phyloP scores from a whole-genome alignment of 2,797 vertebrate genomes.

The Ficedula albicollis region DNA sequence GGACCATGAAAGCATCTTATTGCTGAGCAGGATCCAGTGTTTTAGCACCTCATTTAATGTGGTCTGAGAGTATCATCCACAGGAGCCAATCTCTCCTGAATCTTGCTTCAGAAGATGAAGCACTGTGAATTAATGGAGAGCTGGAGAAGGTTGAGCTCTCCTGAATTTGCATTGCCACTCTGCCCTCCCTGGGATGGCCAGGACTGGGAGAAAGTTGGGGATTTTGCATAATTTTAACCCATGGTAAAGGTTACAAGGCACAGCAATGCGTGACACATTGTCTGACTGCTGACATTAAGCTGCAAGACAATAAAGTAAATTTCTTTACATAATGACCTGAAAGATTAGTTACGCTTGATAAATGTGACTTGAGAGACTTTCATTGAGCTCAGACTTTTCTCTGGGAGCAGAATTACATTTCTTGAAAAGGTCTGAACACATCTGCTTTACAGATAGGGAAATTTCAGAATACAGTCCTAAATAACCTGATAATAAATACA shows the following conservation, averaged over 20 bases:
- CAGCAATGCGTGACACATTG: background rate
- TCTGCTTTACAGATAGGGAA: background rate
- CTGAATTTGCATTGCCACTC: background rate
- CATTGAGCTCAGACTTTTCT: background rate
- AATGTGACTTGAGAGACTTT: background rate
- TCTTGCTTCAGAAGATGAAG: background rate
- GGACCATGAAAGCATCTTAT: background rate
- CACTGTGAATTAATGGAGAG: background rate
- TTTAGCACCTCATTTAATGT: background rate
- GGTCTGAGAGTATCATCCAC: background rate
- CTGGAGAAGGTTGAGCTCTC: background rate
- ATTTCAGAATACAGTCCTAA: background rate
- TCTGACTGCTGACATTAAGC: background rate
- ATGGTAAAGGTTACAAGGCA: background rate
- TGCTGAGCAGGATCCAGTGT: background rate
- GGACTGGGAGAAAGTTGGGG: background rate
- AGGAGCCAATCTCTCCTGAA: background rate
- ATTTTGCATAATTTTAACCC: background rate
- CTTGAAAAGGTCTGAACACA: background rate
- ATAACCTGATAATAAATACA: background rate
- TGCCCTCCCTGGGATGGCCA: background rate
- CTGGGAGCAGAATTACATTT: background rate
- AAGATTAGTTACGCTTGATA: constrained; percentile 26
- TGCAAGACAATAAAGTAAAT: constrained; percentile 17
- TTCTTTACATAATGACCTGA: constrained; percentile 15